These are phyloP conservation scores for Proteles cristata DNA, from an alignment of 2,113 vertebrate genomes.

Conservation along the genomic window DNA sequence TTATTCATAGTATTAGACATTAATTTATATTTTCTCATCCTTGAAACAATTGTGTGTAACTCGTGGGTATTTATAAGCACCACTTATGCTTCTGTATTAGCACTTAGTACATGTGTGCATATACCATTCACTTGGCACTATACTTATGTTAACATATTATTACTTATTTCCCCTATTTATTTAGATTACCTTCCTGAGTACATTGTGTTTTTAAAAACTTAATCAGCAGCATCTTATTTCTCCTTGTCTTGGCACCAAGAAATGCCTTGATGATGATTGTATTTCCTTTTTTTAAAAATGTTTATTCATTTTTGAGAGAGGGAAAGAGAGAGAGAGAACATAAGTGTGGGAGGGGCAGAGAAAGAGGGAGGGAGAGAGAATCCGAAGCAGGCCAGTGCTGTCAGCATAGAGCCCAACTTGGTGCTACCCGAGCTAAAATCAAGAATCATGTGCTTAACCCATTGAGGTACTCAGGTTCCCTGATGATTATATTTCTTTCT, in stretches of 20 bases:
- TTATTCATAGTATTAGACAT: not conserved
- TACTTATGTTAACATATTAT: not conserved
- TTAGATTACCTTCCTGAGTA: not conserved
- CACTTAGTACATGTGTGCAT: not conserved
- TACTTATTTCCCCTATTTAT: not conserved
- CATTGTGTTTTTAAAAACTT: not conserved
- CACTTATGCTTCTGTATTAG: not conserved
- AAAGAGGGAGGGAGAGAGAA: too few species aligned
- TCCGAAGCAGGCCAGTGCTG: too few species aligned
- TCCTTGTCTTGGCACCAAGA: not conserved
- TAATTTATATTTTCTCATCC: conserved; percentile 22
- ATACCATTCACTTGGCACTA: not conserved
- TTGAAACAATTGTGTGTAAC: not conserved
- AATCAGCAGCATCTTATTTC: not conserved
- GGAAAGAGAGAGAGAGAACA: too few species aligned
- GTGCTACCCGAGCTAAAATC: too few species aligned
- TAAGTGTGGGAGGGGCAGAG: too few species aligned
- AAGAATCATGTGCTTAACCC: too few species aligned
- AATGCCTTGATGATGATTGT: not conserved
- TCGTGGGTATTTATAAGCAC: not conserved
- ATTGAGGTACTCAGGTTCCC: too few species aligned
- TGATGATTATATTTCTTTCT: not conserved
- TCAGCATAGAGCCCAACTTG: too few species aligned
- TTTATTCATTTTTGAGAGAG: too few species aligned
- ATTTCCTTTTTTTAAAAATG: not conserved